A percentile compares a stretch with the other conserved stretches of the same genome.
Evolutionary conservation across 2,797 vertebrate genomes (phyloP).

Genomic region (Orientallactaga sibirica): DNA sequence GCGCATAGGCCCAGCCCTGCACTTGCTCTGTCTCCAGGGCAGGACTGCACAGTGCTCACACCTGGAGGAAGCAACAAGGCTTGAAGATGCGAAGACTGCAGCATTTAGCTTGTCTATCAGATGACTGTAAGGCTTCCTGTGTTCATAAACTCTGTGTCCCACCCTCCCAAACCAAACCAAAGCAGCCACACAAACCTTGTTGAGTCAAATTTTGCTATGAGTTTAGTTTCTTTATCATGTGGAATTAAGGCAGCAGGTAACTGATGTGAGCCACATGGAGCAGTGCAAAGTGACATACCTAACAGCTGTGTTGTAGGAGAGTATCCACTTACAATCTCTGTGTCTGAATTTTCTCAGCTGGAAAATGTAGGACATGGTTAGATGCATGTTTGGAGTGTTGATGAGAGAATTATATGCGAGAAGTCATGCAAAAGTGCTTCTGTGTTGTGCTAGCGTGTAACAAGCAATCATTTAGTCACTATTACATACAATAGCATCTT

Average conservation of each 20-base stretch:
- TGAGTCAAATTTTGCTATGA: not conserved
- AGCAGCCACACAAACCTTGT: not conserved
- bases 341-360: not conserved
- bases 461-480: not conserved
- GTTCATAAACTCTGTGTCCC: not conserved
- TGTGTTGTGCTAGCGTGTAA: not conserved
- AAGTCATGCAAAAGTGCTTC: not conserved
- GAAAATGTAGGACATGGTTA: not conserved
- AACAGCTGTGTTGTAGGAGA: not conserved
- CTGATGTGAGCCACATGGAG: fast-evolving
- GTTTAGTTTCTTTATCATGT: not conserved
- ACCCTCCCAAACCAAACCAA: not conserved
- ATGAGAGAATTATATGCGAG: not conserved
- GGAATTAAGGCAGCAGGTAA: not conserved
- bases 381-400: not conserved
- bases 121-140: not conserved
- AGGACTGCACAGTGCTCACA: not conserved
- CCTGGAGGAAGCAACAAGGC: not conserved
- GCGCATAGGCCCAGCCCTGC: no score
- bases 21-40: fast-evolving
- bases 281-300: not conserved
- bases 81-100: fast-evolving
- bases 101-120: not conserved
- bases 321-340: not conserved
- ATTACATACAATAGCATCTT: slow-evolving; percentile 1